phyloP scores from a whole-genome alignment of 2,888 invertebrate species.

The Drosophila lutescens region DNA sequence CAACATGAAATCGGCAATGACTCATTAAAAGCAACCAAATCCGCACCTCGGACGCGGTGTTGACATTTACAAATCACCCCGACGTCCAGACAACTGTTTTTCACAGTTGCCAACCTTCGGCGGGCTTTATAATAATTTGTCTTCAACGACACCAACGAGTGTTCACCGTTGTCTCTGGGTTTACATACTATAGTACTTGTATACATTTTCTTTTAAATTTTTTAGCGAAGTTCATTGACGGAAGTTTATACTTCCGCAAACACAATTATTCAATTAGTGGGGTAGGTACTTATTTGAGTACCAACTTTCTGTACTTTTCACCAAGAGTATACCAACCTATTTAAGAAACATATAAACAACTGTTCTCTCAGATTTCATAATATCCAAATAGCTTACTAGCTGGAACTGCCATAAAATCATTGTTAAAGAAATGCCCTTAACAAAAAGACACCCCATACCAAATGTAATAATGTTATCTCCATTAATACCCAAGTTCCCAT shows the following conservation, averaged over 20 bases:
- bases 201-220: not conserved
- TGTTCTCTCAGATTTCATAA: too few species aligned
- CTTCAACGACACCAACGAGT: constrained; percentile 40
- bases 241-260: constrained; percentile 39
- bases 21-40: constrained; percentile 59
- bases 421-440: accelerated
- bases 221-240: constrained; percentile 6
- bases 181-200: not conserved
- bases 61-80: constrained; percentile 79
- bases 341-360: not conserved
- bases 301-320: not conserved
- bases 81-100: constrained; percentile 35
- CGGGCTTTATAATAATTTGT: constrained; percentile 38
- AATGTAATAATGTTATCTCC: not conserved
- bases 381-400: not conserved
- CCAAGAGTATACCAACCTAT: not conserved
- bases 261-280: constrained; percentile 40
- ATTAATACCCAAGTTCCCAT: constrained; percentile 10
- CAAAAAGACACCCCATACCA: not conserved
- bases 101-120: constrained; percentile 40
- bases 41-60: constrained; percentile 60
- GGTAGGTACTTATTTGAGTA: not conserved
- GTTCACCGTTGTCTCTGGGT: constrained; percentile 34
- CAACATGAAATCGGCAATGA: constrained; percentile 75
- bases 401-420: not conserved